Base-by-base conservation (phyloP, 2,113 vertebrate species). In the Panthera leo region DNA sequence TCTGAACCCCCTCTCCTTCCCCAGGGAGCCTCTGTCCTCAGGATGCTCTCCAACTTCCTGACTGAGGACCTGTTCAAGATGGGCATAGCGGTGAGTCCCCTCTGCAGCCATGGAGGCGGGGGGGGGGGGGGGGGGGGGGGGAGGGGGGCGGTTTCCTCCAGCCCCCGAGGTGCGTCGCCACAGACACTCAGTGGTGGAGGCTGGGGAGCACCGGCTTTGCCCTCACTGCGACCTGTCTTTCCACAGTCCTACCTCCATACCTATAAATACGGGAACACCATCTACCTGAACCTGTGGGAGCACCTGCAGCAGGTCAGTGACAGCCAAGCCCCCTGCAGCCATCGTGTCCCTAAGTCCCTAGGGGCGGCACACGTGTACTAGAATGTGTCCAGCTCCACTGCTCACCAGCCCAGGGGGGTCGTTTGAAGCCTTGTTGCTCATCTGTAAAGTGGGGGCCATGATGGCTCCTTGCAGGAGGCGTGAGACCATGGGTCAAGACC, bases 21-120 rank as follows among this genome's bases (percentile, higher is more conserved):
- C 5, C 98, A 99, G 99, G 99, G 99, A 11, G 99, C 99, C 0
- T 99, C 99, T 0, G 99, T 99, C 79, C 98, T 99, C 78, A 98
- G 99, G 94, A 99, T 99, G 99, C 98, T 99, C 23, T 99, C 99
- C 0, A 97, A 98, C 91, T 99, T 99, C 96, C 99, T 99, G 88
- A 99, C 98, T 0, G 99, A 99, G 96, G 12, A 98, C 0, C 90
- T 99, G 15, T 99, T 99, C 98, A 98, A 97, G 84, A 31, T 91
- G 48, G 99, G 99, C 75, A 98, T 99, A 80, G 97, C 98, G 78
- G 99, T 99, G 98, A 99, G 99, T 83, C 2, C 21, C 51, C 15
- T 13, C 0, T 18, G 63, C 2, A 13, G 79, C 61, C 63, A 0
- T 0, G 0, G 29, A 8, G 45, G 45, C 7, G 45, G 1, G 45